phyloP scores from a whole-genome alignment of 2,113 vertebrate species.

The Collichthys lucidus region DNA sequence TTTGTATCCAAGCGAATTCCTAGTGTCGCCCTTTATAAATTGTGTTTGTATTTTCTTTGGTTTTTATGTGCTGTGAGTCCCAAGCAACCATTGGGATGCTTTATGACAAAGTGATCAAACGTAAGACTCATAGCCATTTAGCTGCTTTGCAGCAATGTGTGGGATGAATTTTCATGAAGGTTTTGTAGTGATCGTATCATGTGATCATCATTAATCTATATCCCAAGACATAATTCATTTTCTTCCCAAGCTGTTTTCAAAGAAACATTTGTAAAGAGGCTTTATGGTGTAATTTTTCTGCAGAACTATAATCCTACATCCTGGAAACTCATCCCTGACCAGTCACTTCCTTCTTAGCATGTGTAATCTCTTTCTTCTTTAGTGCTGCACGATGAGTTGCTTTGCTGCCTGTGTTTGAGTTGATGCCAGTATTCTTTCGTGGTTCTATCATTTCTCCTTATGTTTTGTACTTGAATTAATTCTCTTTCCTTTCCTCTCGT shows the following conservation, averaged over 20 bases:
- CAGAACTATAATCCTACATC: slow-evolving; percentile 2
- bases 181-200: neutral
- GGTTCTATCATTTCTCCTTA: slow-evolving; percentile 2
- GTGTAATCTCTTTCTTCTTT: slow-evolving; percentile 23
- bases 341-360: slow-evolving; percentile 47
- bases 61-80: slow-evolving; percentile 74
- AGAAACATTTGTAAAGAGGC: neutral
- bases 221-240: too few species aligned
- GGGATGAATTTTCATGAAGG: slow-evolving; percentile 71
- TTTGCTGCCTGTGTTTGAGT: slow-evolving; percentile 38
- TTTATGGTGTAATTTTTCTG: neutral
- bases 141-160: slow-evolving; percentile 45
- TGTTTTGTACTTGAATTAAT: slow-evolving; percentile 11
- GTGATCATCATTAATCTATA: neutral
- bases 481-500: neutral
- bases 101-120: slow-evolving; percentile 69
- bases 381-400: slow-evolving; percentile 38
- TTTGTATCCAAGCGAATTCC: slow-evolving; percentile 63
- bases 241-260: neutral
- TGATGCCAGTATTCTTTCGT: neutral
- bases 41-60: slow-evolving; percentile 72
- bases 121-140: slow-evolving; percentile 62
- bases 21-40: slow-evolving; percentile 53
- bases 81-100: slow-evolving; percentile 71
- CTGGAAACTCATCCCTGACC: slow-evolving; percentile 65